Percentiles rank a stretch among this genome's conserved stretches.
phyloP scores from a whole-genome alignment of 2,113 vertebrate species.

The Uria aalge region DNA sequence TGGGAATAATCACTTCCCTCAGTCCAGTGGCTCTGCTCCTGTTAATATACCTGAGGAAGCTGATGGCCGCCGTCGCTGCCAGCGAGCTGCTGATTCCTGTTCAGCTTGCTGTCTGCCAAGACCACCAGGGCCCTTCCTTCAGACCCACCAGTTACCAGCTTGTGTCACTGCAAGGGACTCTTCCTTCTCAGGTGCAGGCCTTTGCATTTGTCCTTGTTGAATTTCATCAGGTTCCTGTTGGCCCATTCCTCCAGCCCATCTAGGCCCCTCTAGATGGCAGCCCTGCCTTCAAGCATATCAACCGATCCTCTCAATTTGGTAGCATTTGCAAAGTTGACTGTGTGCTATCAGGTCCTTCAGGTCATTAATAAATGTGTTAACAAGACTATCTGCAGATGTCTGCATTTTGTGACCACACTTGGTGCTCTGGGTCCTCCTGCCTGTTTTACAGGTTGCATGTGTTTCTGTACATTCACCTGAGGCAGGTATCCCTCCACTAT shows the following conservation, averaged over 20 bases:
- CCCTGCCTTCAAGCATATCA: not conserved
- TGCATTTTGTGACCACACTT: not conserved
- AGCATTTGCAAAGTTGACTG: not conserved
- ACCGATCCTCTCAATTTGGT: not conserved
- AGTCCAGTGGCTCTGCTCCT: not conserved
- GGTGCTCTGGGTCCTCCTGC: not conserved
- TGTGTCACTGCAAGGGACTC: not conserved
- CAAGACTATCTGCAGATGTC: not conserved
- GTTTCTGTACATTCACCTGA: not conserved
- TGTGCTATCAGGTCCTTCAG: not conserved
- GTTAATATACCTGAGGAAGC: not conserved
- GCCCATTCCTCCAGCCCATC: not conserved
- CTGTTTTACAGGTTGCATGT: not conserved
- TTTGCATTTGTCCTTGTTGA: not conserved
- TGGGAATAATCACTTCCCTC: not conserved
- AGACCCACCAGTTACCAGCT: not conserved
- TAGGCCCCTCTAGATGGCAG: not conserved
- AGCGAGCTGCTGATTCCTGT: not conserved
- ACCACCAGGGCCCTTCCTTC: not conserved
- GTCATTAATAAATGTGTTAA: not conserved
- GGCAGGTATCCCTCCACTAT: not conserved
- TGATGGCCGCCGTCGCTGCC: fast-evolving
- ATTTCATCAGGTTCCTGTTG: not conserved
- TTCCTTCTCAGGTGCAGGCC: not conserved
- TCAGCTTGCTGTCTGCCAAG: not conserved